Conservation (phyloP, 2,797 vertebrate species). For the Capromys pilorides region DNA sequence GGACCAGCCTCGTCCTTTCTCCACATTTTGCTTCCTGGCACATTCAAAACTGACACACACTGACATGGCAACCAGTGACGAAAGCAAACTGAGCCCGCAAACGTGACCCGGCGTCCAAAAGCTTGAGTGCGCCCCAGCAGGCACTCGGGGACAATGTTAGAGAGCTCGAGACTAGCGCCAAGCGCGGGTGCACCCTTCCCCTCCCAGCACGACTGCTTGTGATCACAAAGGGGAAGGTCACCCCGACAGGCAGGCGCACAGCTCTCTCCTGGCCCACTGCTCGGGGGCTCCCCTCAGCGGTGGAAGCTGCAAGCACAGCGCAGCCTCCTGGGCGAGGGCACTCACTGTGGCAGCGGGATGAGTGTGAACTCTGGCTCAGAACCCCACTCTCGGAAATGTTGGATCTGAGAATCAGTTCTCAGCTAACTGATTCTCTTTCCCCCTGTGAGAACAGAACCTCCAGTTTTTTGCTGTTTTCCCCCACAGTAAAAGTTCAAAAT, state of each 20-base stretch:
- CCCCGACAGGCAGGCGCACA: background rate
- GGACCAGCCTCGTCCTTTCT: background rate
- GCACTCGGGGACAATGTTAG: slow-evolving; percentile 64
- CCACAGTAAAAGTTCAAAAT: background rate
- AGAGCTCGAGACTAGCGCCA: background rate
- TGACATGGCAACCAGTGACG: background rate
- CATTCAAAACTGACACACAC: slow-evolving; percentile 2
- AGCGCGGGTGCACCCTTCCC: background rate
- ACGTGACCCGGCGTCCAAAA: slow-evolving; percentile 14
- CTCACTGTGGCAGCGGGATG: background rate
- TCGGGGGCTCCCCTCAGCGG: rapidly evolving
- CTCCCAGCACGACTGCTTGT: background rate
- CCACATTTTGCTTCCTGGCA: slow-evolving; percentile 34
- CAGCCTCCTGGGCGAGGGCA: background rate
- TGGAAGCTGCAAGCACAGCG: background rate
- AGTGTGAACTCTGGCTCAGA: background rate
- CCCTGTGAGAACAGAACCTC: background rate
- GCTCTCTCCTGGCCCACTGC: background rate
- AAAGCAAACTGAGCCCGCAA: slow-evolving; percentile 54
- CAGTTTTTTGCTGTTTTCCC: background rate
- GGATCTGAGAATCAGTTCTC: slow-evolving; percentile 3
- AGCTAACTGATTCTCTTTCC: background rate
- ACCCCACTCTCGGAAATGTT: background rate
- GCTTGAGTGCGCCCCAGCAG: background rate
- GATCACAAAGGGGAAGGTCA: background rate